These are phyloP conservation scores for Nemotelus nigrinus DNA, from an alignment of 2,888 invertebrate genomes.

Conservation along the genomic window DNA sequence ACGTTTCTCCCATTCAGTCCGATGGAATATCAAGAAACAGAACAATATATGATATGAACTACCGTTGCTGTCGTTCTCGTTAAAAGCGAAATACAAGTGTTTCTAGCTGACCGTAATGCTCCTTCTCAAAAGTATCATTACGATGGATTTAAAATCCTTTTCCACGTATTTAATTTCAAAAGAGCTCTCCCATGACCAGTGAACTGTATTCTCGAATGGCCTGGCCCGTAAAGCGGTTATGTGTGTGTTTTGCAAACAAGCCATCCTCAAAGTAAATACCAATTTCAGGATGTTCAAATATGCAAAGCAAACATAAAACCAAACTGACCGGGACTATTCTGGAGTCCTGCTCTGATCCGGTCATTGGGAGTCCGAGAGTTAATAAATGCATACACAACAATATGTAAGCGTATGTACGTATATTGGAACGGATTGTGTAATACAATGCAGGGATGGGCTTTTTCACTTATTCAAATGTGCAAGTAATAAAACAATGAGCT, in stretches of 20 bases:
- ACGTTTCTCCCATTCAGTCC: too few species aligned
- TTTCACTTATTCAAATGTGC: conserved; percentile 44
- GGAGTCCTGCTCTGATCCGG: conserved; percentile 13
- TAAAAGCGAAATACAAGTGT: background rate
- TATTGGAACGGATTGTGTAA: background rate
- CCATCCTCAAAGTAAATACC: conserved; percentile 44
- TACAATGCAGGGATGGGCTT: conserved; percentile 13
- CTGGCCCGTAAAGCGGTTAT: conserved; percentile 24
- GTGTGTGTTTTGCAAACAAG: conserved; percentile 39
- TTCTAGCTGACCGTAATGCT: background rate
- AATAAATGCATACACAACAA: conserved; percentile 37
- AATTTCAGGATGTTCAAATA: conserved; percentile 44
- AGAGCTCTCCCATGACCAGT: conserved; percentile 35
- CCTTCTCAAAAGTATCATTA: conserved; percentile 19
- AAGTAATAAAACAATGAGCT: conserved; percentile 43
- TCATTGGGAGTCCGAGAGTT: background rate
- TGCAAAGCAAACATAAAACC: conserved; percentile 41
- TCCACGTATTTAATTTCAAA: conserved; percentile 41
- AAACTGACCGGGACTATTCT: conserved; percentile 36
- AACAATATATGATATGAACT: too few species aligned
- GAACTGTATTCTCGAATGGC: conserved; percentile 8
- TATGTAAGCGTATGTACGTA: background rate
- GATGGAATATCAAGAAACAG: too few species aligned
- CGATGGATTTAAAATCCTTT: conserved; percentile 36
- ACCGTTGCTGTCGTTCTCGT: background rate